phyloP scores from a whole-genome alignment of 2,888 invertebrate species.

The Criorhina ranunculi region DNA sequence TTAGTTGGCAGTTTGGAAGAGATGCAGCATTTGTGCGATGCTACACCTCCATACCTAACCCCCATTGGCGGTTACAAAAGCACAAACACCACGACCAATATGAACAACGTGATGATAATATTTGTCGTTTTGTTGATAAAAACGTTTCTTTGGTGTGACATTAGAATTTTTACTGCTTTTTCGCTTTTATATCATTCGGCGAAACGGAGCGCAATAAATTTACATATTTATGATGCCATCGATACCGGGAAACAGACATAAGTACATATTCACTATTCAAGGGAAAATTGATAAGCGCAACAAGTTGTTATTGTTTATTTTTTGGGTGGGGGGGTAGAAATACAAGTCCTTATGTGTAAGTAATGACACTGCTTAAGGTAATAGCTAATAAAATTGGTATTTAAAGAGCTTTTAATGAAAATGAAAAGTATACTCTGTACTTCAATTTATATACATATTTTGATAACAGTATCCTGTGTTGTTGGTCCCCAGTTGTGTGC shows the following conservation, averaged over 20 bases:
- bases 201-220: conserved; percentile 50
- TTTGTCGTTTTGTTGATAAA: conserved; percentile 32
- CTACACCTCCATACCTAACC: conserved; percentile 16
- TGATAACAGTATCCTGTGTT: conserved; percentile 32
- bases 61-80: conserved; percentile 26
- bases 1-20: conserved; percentile 8
- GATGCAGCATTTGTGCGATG: conserved; percentile 51
- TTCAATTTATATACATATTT: background rate
- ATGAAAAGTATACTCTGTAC: background rate
- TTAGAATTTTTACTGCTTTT: conserved; percentile 38
- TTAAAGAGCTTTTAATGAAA: conserved; percentile 44
- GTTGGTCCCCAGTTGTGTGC: conserved; percentile 6
- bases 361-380: conserved; percentile 33
- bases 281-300: conserved; percentile 55
- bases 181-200: conserved; percentile 21
- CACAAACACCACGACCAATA: conserved; percentile 12
- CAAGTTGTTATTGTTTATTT: conserved; percentile 54
- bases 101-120: conserved; percentile 3
- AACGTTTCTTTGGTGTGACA: conserved; percentile 31
- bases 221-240: conserved; percentile 53
- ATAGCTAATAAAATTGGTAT: conserved; percentile 59
- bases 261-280: conserved; percentile 11
- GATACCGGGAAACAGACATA: conserved; percentile 1
- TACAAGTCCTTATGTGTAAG: conserved; percentile 1
- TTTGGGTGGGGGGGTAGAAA: background rate